Evolutionary conservation across 2,113 vertebrate species (phyloP), one percentile per base, ranked within the genome.

Genomic region (Hypanus sabinus): DNA sequence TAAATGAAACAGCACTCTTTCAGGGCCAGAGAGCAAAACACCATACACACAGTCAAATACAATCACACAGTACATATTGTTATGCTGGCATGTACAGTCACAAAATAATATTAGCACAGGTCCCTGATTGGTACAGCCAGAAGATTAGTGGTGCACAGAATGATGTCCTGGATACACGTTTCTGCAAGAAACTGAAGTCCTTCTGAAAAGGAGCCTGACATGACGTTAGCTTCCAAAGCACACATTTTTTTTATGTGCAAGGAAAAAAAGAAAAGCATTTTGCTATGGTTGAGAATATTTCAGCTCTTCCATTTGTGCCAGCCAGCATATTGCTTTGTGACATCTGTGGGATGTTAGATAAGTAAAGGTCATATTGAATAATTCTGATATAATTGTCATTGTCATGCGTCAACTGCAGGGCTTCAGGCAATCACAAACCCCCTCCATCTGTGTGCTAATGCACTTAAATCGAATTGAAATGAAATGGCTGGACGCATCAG

Each of bases 391-490:
- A 93, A 93, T 75, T 93, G 91, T 73, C 65, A 93, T 46, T 38
- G 33, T 73, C 91, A 93, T 93, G 91, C 33, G 91, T 93, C 91
- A 93, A 36, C 70, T 73, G 24, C 36, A 93, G 91, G 73, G 91
- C 91, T 93, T 38, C 70, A 93, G 91, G 91, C 91, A 73, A 38
- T 73, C 91, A 71, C 36, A 93, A 46, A 46, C 91, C 55, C 36
- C 24, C 62, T 93, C 91, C 91, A 93, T 93, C 91, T 93, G 91
- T 65, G 24, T 93, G 46, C 38, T 55, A 93, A 73, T 73, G 70
- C 55, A 55, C 71, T 93, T 93, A 71, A 93, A 93, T 93, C 91
- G 73, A 93, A 93, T 93, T 93, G 68, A 93, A 93, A 93, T 93
- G 91, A 93, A 93, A 93, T 73, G 91, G 70, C 0, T 93, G 65